Evolutionary conservation across 1,140 invertebrate species (phyloP).

Genomic region (Wiebesia pumilae): DNA sequence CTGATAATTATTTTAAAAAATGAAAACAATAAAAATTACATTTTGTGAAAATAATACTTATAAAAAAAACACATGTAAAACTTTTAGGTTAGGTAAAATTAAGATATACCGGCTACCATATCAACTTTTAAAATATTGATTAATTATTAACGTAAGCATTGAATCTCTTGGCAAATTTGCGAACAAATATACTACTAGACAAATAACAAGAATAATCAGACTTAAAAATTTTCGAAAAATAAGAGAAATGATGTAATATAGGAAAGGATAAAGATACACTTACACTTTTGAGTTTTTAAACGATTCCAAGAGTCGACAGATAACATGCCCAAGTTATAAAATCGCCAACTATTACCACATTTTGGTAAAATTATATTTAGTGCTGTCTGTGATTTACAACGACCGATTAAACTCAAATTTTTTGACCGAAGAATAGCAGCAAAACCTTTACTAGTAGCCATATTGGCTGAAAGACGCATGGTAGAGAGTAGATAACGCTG

Average conservation of each 20-base stretch:
- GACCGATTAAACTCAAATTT: constrained; percentile 65
- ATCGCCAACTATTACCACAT: constrained; percentile 61
- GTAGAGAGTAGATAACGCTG: constrained; percentile 2
- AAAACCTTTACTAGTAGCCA: constrained; percentile 72
- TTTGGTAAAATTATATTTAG: constrained; percentile 54
- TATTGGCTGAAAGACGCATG: constrained; percentile 69
- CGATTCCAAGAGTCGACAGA: constrained; percentile 60
- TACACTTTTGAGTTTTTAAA: constrained; percentile 25
- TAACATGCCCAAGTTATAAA: constrained; percentile 55
- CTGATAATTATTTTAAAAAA: neutral
- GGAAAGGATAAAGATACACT: neutral
- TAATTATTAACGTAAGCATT: neutral
- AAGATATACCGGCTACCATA: neutral
- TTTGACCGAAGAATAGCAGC: constrained; percentile 66
- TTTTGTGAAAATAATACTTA: neutral
- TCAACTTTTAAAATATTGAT: neutral
- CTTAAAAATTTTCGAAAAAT: neutral
- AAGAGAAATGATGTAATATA: constrained; percentile 49
- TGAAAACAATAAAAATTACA: neutral
- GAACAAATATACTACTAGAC: neutral
- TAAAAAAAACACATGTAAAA: constrained; percentile 41
- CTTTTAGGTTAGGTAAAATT: constrained; percentile 41
- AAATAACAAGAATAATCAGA: neutral
- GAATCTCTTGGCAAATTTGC: neutral
- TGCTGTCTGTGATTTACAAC: constrained; percentile 64